Base-by-base conservation (phyloP, 2,888 invertebrate genomes). In the Sphaeridia pumilis region DNA sequence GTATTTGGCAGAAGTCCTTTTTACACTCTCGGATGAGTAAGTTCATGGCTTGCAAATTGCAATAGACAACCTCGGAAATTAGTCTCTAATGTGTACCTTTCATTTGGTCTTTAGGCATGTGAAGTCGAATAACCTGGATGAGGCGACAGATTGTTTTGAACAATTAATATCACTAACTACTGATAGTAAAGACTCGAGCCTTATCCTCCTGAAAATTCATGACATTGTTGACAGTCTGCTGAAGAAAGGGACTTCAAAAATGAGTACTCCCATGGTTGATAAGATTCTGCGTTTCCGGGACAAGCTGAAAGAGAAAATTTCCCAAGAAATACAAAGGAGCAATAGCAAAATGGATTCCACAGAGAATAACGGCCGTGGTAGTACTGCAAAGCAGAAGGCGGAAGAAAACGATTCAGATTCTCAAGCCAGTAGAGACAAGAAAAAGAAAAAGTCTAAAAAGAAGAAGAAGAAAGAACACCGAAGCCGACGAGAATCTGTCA, bases 1-100 rank as follows among this genome's bases (percentile, higher is more conserved):
- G 70, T 95, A 94, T 72, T 81, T 92, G 76, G 86, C 89, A 28
- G 92, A 94, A 71, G 94, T 93, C 1, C 72, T 92, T 42, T 85
- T 92, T 1, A 93, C 92, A 0, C 73, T 87, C 46, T 93, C 88
- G 31, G 79, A 87, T 67, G 69, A 69, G 75, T 73, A 66, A 67
- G 69, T 66, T 41, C 3, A 27, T 41, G 10, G 20, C 17, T 25
- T 4, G 4, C 17, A 35, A 35, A 35, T 47, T 24, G 5, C 34
- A 22, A 43, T 24, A 28, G 41, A 38, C 14, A 41, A 27, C 25
- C 14, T 31, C 10, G 10, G 14, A 31, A 14, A 31, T 31, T 10
- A 10, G 31, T 10, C 7, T 7, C 14, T 31, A 10, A 14, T 31
- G 7, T 31, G 7, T 14, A 10, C 14, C 14, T 7, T 14, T 31